These are phyloP conservation scores for Drosophila histrio DNA, from an alignment of 2,888 invertebrate species.

Conservation along the genomic window DNA sequence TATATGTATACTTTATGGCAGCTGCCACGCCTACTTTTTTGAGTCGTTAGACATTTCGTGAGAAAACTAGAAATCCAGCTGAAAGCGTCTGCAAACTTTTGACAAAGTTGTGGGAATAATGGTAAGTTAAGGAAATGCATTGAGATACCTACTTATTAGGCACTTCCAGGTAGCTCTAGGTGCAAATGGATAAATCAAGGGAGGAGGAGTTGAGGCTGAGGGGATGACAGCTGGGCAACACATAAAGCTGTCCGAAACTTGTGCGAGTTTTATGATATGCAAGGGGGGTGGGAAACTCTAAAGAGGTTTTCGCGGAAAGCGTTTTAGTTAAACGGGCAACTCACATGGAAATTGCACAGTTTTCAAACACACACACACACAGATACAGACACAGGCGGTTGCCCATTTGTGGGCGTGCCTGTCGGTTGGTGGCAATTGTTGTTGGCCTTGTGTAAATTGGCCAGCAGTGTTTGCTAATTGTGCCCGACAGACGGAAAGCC, in stretches of 20 bases:
- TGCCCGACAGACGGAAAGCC: constrained; percentile 47
- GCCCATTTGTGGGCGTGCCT: constrained; percentile 33
- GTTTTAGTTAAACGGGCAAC: constrained; percentile 25
- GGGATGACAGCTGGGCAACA: not conserved
- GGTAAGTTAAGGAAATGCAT: constrained; percentile 9
- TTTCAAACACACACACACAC: constrained; percentile 3
- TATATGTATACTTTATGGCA: not conserved
- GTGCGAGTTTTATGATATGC: constrained; percentile 20
- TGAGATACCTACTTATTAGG: constrained; percentile 16
- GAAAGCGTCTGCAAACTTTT: constrained; percentile 11
- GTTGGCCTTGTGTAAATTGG: constrained; percentile 71
- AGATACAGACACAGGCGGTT: not conserved
- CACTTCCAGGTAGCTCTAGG: constrained; percentile 1
- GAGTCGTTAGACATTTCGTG: not conserved
- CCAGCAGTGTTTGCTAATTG: constrained; percentile 67
- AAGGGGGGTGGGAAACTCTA: not conserved
- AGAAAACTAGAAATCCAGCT: not conserved
- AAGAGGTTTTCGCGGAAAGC: constrained; percentile 28
- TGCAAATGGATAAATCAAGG: not conserved
- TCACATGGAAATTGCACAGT: constrained; percentile 36
- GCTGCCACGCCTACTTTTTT: constrained; percentile 5
- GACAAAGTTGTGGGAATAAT: constrained; percentile 14
- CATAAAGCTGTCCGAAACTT: constrained; percentile 21
- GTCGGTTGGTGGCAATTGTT: constrained; percentile 27
- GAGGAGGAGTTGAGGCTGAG: too few relatives aligned